phyloP scores from a whole-genome alignment of 2,113 vertebrate genomes.

The Rhombomys opimus region DNA sequence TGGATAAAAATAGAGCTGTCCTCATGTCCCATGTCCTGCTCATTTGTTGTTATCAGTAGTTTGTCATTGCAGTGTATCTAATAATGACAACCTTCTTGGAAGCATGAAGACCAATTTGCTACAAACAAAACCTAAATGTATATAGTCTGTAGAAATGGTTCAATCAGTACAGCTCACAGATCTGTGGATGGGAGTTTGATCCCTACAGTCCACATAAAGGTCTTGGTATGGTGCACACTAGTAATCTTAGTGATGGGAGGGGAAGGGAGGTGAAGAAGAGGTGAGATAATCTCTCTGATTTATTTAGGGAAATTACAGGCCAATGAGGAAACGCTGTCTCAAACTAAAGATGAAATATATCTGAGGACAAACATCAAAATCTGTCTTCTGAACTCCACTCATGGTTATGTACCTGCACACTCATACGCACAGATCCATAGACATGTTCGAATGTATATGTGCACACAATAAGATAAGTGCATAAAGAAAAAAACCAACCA shows the following conservation, averaged over 20 bases:
- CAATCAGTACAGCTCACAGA: neutral
- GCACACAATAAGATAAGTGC: neutral
- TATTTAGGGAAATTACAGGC: neutral
- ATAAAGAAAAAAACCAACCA: neutral
- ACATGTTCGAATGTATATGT: neutral
- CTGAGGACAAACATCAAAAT: neutral
- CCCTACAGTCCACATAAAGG: neutral
- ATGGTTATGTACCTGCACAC: neutral
- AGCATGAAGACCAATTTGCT: neutral
- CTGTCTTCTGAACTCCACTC: neutral
- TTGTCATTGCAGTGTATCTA: neutral
- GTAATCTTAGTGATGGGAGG: neutral
- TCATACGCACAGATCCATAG: rapidly evolving
- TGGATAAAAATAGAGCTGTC: neutral
- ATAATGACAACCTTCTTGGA: neutral
- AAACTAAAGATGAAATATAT: neutral
- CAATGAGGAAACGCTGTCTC: neutral
- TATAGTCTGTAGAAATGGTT: neutral
- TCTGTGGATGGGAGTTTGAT: neutral
- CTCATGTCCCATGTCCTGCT: neutral
- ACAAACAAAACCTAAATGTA: neutral
- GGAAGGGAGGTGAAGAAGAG: neutral
- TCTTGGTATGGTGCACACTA: neutral
- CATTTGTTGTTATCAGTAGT: neutral
- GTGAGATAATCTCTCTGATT: neutral